These are phyloP conservation scores for Maniola jurtina DNA, from an alignment of 1,140 invertebrate genomes.

Conservation along the genomic window DNA sequence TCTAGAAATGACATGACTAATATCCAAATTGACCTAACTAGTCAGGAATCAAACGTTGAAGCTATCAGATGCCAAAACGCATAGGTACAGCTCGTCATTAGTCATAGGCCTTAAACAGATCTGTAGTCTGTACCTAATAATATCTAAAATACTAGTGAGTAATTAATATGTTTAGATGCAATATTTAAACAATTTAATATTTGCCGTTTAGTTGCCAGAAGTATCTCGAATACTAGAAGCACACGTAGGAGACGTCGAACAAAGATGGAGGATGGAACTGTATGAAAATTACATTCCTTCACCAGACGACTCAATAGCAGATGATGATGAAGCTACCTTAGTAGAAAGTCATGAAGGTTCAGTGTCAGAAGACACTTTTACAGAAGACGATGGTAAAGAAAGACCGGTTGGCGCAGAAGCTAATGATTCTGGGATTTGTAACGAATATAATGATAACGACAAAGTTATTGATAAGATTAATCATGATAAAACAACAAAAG, in stretches of 20 bases:
- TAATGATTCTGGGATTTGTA: slow-evolving; percentile 38
- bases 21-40: background rate
- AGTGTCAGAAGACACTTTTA: slow-evolving; percentile 55
- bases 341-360: slow-evolving; percentile 45
- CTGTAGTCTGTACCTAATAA: too few relatives aligned
- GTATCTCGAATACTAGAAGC: slow-evolving; percentile 56
- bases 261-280: slow-evolving; percentile 42
- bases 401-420: slow-evolving; percentile 15
- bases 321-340: slow-evolving; percentile 52
- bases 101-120: too few relatives aligned
- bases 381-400: slow-evolving; percentile 37
- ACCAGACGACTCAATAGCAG: slow-evolving; percentile 44
- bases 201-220: slow-evolving; percentile 49
- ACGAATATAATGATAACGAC: slow-evolving; percentile 18
- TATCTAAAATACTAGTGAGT: too few relatives aligned
- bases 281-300: slow-evolving; percentile 41
- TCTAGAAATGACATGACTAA: too few relatives aligned
- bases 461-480: slow-evolving; percentile 18
- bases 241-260: slow-evolving; percentile 52
- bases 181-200: slow-evolving; percentile 8
- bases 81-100: too few relatives aligned
- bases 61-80: too few relatives aligned
- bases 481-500: slow-evolving; percentile 18
- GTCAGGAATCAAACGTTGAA: background rate
- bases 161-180: background rate